Evolutionary conservation across 2,113 vertebrate genomes (phyloP).

Genomic region (Hipposideros armiger): DNA sequence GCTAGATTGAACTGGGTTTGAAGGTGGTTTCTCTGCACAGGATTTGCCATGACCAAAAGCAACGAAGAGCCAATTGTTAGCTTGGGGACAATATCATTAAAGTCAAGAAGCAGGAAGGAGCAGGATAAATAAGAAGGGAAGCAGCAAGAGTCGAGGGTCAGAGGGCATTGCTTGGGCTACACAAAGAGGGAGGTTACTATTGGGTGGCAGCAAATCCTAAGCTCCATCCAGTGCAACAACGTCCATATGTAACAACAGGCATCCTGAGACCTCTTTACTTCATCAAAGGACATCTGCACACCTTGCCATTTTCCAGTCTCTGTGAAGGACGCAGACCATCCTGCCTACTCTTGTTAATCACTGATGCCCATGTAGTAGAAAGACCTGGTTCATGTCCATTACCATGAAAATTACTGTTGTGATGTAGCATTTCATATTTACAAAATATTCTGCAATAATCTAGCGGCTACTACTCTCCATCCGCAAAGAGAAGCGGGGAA

Average conservation of each 20-base stretch:
- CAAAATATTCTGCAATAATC: conserved; percentile 36
- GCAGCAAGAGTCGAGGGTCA: rapidly evolving
- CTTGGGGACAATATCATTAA: neutral
- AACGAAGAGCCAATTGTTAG: neutral
- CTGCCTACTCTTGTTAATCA: conserved; percentile 2
- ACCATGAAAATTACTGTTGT: neutral
- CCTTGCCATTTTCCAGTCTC: neutral
- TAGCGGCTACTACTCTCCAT: neutral
- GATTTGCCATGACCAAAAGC: neutral
- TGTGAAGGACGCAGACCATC: neutral
- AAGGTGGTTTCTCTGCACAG: neutral
- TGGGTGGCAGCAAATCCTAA: neutral
- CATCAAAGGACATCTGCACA: neutral
- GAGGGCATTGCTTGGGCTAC: neutral
- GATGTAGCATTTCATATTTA: conserved; percentile 34
- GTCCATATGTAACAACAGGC: neutral
- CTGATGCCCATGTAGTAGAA: neutral
- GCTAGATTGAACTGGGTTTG: neutral
- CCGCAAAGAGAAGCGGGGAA: neutral
- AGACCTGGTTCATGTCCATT: neutral
- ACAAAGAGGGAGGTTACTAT: neutral
- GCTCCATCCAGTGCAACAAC: neutral
- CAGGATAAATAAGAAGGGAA: neutral
- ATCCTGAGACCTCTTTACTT: neutral
- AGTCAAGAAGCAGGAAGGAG: neutral